Evolutionary conservation across 2,888 invertebrate species (phyloP), one percentile per base, ranked within the genome.

Genomic region (Ditylenchus weischeri): DNA sequence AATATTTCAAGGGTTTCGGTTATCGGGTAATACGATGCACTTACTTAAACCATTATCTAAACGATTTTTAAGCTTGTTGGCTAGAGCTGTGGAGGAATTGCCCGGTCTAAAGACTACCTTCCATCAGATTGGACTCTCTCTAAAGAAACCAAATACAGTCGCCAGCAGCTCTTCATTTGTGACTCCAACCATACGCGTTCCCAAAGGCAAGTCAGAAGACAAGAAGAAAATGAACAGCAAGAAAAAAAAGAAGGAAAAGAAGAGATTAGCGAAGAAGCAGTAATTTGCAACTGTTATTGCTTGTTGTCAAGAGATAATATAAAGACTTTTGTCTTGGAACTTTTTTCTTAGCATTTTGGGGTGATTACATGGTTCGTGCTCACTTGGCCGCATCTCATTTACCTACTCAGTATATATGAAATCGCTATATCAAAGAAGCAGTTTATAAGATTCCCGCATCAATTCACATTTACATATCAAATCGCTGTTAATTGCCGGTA

Each of bases 171-270:
- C 54, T 23, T 11, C 13, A 54, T 54, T 54, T 29, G 54, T 29
- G 11, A 54, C 54, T 54, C 54, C 54, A 23, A 18, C n/a, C 11
- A 21, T 54, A 21, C 54, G 29, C 13, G n/a, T 29, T 23, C 54
- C 54, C 23, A 54, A 54, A 54, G 54, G 54, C 21, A 54, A 54
- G n/a, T 29, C 21, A 29, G 54, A 54, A 10, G 43, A 43, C 43
- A 21, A 54, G 54, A 54, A 54, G 54, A 54, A 54, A 54, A 23
- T 54, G 54, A 54, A 54, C 54, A 54, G 54, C n/a, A 21, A 29
- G 23, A 54, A 54, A n/a, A 54, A 54, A 10, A 54, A 54, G 54
- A 54, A 54, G 29, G 23, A 54, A 54, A 54, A 29, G n/a, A 29
- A 54, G 10, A 21, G 54, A 29, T 29, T 54, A 23, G 23, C 21